Evolutionary conservation across 2,888 invertebrate genomes (phyloP).

Genomic region (Anagyrus pseudococci): DNA sequence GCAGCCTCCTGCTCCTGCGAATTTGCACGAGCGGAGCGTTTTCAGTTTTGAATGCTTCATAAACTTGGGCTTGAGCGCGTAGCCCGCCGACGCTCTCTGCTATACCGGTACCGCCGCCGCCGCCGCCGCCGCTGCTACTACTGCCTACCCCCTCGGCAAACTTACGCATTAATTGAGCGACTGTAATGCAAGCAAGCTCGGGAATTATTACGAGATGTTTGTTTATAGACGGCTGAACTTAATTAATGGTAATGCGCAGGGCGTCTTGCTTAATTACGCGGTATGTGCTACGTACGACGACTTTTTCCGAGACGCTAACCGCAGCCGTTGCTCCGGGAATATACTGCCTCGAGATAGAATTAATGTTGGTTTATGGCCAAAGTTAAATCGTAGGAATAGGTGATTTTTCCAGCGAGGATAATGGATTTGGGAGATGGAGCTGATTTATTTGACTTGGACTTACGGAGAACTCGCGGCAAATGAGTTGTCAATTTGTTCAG

Average conservation of each 20-base stretch:
- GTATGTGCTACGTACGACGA: too few species aligned
- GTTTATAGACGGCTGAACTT: constrained; percentile 22
- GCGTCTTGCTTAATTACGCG: constrained; percentile 14
- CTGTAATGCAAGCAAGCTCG: not conserved
- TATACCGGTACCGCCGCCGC: too few species aligned
- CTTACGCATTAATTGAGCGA: constrained; percentile 34
- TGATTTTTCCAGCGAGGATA: too few species aligned
- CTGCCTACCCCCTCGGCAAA: constrained; percentile 25
- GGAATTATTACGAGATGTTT: constrained; percentile 22
- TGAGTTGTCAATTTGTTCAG: too few species aligned
- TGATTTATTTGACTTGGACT: too few species aligned
- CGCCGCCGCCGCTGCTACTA: too few species aligned
- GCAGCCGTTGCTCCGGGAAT: not conserved
- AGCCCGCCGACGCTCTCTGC: not conserved
- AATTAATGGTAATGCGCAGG: constrained; percentile 14
- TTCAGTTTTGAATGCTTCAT: constrained; percentile 38
- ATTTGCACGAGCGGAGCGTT: constrained; percentile 28
- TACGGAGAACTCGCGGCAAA: too few species aligned
- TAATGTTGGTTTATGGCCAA: too few species aligned
- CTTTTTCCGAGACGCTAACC: too few species aligned
- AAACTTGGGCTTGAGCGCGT: constrained; percentile 19
- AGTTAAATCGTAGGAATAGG: too few species aligned
- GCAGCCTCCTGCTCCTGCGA: not conserved
- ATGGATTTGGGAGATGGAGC: too few species aligned
- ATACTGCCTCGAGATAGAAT: too few species aligned